Percentiles rank a stretch among this genome's conserved stretches.
phyloP scores from a whole-genome alignment of 2,797 vertebrate species.

The Tiaroga cobitis region DNA sequence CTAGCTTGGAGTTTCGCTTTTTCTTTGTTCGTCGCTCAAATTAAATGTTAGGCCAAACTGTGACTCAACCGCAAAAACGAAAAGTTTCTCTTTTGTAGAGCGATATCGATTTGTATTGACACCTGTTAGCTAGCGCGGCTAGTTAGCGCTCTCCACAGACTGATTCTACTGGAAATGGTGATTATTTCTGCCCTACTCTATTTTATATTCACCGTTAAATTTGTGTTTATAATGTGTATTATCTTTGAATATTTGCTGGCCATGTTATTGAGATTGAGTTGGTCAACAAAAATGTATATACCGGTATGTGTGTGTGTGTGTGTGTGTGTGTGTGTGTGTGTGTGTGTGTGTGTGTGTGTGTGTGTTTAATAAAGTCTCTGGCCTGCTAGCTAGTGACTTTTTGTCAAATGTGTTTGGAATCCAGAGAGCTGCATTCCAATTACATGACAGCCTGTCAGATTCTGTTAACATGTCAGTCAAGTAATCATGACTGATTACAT shows the following conservation, averaged over 20 bases:
- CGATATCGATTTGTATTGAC: slow-evolving; percentile 28
- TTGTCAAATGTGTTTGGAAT: slow-evolving; percentile 11
- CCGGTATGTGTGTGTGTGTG: background rate
- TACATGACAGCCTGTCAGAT: slow-evolving; percentile 2
- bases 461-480: background rate
- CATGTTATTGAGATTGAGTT: background rate
- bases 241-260: background rate
- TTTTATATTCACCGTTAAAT: background rate
- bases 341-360: no score
- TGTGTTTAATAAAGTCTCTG: background rate
- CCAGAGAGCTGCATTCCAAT: background rate
- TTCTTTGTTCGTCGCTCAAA: background rate
- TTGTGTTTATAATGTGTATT: background rate
- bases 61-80: background rate
- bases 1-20: slow-evolving; percentile 7
- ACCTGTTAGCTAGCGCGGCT: slow-evolving; percentile 50
- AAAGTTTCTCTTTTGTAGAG: slow-evolving; percentile 19
- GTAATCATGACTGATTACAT: no score
- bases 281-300: no score
- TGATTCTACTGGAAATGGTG: slow-evolving; percentile 69
- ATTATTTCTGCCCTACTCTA: slow-evolving; percentile 25
- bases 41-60: background rate
- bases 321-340: no score
- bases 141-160: slow-evolving; percentile 50
- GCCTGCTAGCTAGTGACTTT: background rate